phyloP scores from a whole-genome alignment of 1,140 invertebrate genomes.

The Bombus picipes region DNA sequence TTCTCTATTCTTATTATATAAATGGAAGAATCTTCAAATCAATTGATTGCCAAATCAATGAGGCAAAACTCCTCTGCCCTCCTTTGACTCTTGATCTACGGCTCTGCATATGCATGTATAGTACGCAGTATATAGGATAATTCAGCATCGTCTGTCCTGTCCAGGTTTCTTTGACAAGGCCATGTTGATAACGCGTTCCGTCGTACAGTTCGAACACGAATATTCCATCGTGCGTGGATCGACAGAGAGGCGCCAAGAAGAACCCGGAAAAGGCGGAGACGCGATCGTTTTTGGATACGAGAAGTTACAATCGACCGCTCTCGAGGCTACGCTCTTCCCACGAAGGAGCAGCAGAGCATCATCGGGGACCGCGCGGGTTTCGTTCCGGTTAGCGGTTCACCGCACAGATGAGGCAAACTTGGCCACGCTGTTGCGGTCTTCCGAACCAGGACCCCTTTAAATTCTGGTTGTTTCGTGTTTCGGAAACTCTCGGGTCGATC shows the following conservation, averaged over 20 bases:
- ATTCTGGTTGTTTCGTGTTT: background rate
- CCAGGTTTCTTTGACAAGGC: too few species aligned
- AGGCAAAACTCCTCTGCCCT: too few species aligned
- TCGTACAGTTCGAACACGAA: background rate
- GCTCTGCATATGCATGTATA: too few species aligned
- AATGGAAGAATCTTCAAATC: too few species aligned
- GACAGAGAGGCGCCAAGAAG: background rate
- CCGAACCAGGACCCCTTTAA: background rate
- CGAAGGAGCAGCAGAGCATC: background rate
- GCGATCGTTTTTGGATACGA: background rate
- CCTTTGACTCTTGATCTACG: too few species aligned
- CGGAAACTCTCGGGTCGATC: background rate
- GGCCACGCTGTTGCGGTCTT: background rate
- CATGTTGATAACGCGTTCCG: background rate
- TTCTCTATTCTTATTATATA: too few species aligned
- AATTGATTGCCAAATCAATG: too few species aligned
- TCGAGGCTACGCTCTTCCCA: background rate
- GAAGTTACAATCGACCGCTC: background rate
- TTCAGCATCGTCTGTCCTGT: too few species aligned
- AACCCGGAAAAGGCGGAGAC: background rate
- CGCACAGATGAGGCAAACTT: background rate
- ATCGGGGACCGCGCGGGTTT: background rate
- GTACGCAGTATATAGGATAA: too few species aligned
- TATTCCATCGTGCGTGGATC: background rate
- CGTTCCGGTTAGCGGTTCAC: conserved; percentile 4